phyloP scores from a whole-genome alignment of 2,113 vertebrate genomes.

The Equus przewalskii region DNA sequence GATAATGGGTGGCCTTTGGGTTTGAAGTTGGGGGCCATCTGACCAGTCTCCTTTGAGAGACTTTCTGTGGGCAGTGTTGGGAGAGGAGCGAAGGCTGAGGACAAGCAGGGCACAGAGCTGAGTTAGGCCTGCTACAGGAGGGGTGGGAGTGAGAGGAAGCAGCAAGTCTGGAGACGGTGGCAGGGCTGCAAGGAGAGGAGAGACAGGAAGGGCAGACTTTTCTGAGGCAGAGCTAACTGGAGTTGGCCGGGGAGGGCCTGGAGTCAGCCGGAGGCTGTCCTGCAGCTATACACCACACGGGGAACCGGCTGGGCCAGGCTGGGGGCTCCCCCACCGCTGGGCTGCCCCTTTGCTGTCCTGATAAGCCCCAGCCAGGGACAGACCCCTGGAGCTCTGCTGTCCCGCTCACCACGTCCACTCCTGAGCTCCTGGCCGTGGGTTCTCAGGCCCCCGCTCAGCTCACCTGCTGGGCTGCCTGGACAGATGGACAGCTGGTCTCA shows the following conservation, averaged over 20 bases:
- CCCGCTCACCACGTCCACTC: background rate
- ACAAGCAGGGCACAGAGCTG: background rate
- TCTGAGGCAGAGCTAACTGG: background rate
- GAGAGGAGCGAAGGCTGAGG: background rate
- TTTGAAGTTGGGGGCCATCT: background rate
- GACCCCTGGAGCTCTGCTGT: too few species aligned
- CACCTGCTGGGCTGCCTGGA: background rate
- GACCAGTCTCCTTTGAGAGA: background rate
- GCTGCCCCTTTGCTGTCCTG: background rate
- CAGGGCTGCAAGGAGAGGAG: too few species aligned
- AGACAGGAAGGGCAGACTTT: background rate
- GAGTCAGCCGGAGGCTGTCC: background rate
- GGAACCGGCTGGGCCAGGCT: background rate
- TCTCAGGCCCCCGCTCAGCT: background rate
- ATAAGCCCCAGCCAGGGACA: background rate
- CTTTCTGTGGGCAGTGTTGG: background rate
- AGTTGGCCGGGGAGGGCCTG: background rate
- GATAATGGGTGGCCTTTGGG: background rate
- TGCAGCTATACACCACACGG: accelerated
- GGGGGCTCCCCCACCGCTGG: background rate
- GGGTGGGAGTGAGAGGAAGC: background rate
- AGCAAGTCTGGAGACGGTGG: accelerated
- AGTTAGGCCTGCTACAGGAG: too few species aligned
- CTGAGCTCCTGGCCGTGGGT: background rate
- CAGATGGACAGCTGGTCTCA: background rate